Conservation (phyloP, 1,140 invertebrate genomes). For the Caerostris darwini region DNA sequence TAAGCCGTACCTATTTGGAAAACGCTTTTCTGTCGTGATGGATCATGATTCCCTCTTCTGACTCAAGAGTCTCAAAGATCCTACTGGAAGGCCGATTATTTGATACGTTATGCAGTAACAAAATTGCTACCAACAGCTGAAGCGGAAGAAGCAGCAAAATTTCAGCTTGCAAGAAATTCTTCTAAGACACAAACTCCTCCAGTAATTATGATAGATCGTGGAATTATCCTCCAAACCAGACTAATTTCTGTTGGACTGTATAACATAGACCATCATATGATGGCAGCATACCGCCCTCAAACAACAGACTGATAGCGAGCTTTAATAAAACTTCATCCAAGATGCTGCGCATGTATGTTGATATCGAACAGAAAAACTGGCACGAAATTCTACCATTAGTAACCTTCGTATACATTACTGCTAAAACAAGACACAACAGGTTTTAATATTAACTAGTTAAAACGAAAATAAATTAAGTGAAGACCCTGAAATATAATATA, state of each 20-base stretch:
- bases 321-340: not conserved
- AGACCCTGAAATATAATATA: no score
- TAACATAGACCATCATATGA: no score
- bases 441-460: no score
- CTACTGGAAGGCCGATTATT: not conserved
- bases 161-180: not conserved
- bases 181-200: no score
- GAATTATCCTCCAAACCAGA: no score
- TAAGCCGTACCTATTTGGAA: not conserved
- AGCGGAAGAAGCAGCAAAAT: not conserved
- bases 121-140: not conserved
- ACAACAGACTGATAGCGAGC: not conserved
- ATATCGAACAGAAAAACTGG: not conserved
- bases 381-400: no score
- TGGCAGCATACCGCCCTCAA: no score
- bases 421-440: no score
- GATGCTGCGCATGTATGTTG: not conserved
- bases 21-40: not conserved
- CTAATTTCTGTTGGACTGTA: no score
- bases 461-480: no score
- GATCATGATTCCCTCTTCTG: not conserved
- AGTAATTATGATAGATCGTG: no score
- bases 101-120: not conserved
- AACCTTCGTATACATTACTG: no score
- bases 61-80: not conserved